These are phyloP conservation scores for Amphiura filiformis DNA, from an alignment of 35 echinoderm and acorn worm species.

Conservation along the genomic window DNA sequence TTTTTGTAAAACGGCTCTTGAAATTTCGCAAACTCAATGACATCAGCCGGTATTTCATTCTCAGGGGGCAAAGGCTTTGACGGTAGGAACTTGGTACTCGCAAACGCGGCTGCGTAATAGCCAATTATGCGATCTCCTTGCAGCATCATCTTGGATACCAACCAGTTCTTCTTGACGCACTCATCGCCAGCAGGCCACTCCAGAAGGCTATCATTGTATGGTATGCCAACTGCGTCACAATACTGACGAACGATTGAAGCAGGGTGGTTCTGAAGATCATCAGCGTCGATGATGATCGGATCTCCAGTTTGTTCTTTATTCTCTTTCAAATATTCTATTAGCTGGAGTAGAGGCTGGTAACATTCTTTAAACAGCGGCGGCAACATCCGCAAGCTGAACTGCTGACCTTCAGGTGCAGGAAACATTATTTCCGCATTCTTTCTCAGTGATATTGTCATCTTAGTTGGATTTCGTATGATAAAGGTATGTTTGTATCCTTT, in stretches of 20 bases:
- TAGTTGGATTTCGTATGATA: not conserved
- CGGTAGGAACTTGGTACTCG: not conserved
- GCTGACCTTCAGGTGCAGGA: not conserved
- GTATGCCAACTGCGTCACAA: not conserved
- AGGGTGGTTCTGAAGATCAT: not conserved
- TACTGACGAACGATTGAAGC: not conserved
- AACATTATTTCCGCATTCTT: not conserved
- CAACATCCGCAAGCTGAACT: not conserved
- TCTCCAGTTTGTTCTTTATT: not conserved
- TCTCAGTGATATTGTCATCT: not conserved
- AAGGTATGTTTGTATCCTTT: not conserved
- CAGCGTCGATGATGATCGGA: constrained; percentile 6
- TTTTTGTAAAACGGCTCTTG: not conserved
- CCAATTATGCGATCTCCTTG: not conserved
- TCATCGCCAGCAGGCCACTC: not conserved
- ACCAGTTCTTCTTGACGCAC: not conserved
- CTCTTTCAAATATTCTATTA: not conserved
- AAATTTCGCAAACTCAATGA: not conserved
- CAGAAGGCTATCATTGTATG: not conserved
- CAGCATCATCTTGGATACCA: not conserved
- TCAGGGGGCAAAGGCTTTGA: not conserved
- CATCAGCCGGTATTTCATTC: not conserved
- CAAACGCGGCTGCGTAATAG: not conserved
- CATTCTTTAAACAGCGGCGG: not conserved
- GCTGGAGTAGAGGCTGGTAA: not conserved